phyloP scores from a whole-genome alignment of 2,888 invertebrate genomes.

The Nomada ruficornis region DNA sequence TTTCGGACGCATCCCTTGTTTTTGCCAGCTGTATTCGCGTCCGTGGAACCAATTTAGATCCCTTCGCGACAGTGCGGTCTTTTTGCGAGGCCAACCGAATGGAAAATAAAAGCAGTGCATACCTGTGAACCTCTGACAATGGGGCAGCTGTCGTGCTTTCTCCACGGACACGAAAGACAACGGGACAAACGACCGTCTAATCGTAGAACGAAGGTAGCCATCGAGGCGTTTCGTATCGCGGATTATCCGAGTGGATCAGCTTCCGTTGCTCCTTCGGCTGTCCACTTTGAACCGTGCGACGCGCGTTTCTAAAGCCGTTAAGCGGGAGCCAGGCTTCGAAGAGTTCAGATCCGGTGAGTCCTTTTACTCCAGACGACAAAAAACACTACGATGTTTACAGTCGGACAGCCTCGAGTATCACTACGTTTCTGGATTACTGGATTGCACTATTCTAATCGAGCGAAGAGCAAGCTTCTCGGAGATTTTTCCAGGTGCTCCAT shows the following conservation, averaged over 20 bases:
- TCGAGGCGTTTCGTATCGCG: conserved; percentile 3
- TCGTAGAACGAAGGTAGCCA: conserved; percentile 16
- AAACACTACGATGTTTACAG: conserved; percentile 44
- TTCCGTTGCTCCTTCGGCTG: not conserved
- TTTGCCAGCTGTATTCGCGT: not conserved
- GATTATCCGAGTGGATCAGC: conserved; percentile 29
- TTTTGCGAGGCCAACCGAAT: not conserved
- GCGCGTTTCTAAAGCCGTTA: not conserved
- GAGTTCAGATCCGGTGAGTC: not conserved
- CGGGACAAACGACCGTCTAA: not conserved
- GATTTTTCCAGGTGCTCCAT: not conserved
- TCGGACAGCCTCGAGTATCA: conserved; percentile 44
- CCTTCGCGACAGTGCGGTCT: not conserved
- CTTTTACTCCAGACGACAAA: not conserved
- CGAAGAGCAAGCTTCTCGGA: too few species aligned
- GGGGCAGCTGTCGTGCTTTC: not conserved
- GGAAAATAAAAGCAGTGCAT: not conserved
- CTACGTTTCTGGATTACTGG: conserved; percentile 47
- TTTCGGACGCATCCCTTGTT: not conserved
- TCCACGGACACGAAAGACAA: not conserved
- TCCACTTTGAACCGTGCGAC: not conserved
- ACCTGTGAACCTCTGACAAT: too few species aligned
- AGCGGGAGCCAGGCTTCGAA: not conserved
- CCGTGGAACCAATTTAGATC: conserved; percentile 17
- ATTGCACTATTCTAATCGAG: conserved; percentile 19